These are phyloP conservation scores for Crotalus horridus DNA, from an alignment of 2,113 vertebrate species.

Conservation along the genomic window DNA sequence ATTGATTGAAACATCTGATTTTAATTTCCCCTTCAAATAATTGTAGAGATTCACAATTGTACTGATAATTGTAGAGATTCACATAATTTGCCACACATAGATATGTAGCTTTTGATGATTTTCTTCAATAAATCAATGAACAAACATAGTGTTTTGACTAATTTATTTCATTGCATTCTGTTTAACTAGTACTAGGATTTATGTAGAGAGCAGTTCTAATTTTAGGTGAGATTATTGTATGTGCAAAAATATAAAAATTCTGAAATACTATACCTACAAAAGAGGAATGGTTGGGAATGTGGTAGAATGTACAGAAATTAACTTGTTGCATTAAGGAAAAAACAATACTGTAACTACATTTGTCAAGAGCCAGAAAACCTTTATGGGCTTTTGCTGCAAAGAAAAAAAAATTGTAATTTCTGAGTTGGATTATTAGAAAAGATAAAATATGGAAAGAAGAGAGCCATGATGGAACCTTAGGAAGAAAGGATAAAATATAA, in stretches of 20 bases:
- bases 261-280: neutral
- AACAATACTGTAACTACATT: neutral
- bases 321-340: neutral
- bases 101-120: neutral
- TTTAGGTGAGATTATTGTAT: neutral
- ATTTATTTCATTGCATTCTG: neutral
- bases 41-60: neutral
- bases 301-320: neutral
- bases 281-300: neutral
- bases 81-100: neutral
- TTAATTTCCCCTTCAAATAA: neutral
- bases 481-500: neutral
- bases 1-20: neutral
- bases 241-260: neutral
- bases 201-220: neutral
- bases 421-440: neutral
- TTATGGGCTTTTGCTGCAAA: neutral
- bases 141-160: neutral
- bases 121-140: neutral
- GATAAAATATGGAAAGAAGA: neutral
- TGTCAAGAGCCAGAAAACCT: neutral
- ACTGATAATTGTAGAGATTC: neutral
- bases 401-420: neutral
- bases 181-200: neutral
- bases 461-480: neutral